phyloP scores from a whole-genome alignment of 2,888 invertebrate species.

The Idaea biselata region DNA sequence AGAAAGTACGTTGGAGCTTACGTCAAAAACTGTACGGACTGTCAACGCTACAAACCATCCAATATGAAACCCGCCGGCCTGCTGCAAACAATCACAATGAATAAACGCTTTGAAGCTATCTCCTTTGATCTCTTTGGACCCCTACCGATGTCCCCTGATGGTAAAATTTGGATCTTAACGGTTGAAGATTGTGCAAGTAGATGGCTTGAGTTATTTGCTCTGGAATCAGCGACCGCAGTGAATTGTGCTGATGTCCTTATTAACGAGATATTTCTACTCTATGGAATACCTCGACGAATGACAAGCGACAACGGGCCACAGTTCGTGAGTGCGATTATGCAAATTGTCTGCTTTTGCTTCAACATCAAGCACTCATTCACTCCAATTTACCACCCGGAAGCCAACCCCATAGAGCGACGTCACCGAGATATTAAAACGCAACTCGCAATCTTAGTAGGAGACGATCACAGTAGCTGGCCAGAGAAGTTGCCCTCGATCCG shows the following conservation, averaged over 20 bases:
- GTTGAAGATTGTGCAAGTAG: constrained; percentile 26
- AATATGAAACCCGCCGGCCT: constrained; percentile 44
- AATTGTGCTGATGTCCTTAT: constrained; percentile 34
- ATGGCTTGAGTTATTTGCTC: constrained; percentile 31
- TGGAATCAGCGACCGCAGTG: constrained; percentile 22
- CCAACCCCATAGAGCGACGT: constrained; percentile 24
- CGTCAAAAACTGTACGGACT: constrained; percentile 33
- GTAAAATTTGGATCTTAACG: constrained; percentile 25
- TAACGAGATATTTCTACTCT: constrained; percentile 44
- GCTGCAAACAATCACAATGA: constrained; percentile 31
- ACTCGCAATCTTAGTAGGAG: constrained; percentile 17
- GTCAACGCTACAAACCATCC: constrained; percentile 40
- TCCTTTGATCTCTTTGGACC: constrained; percentile 42
- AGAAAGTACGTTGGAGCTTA: constrained; percentile 23
- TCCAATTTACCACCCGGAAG: constrained; percentile 42
- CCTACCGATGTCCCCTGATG: constrained; percentile 16
- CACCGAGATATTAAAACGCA: constrained; percentile 29
- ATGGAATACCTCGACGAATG: constrained; percentile 39
- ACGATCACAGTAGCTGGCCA: constrained; percentile 17
- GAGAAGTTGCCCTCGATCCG: constrained; percentile 13
- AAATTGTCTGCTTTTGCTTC: constrained; percentile 29
- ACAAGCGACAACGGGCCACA: constrained; percentile 47
- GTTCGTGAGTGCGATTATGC: no score
- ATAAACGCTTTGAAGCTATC: constrained; percentile 37
- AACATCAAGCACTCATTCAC: constrained; percentile 34